phyloP scores from a whole-genome alignment of 2,888 invertebrate genomes.

The Drosophila phalerata region DNA sequence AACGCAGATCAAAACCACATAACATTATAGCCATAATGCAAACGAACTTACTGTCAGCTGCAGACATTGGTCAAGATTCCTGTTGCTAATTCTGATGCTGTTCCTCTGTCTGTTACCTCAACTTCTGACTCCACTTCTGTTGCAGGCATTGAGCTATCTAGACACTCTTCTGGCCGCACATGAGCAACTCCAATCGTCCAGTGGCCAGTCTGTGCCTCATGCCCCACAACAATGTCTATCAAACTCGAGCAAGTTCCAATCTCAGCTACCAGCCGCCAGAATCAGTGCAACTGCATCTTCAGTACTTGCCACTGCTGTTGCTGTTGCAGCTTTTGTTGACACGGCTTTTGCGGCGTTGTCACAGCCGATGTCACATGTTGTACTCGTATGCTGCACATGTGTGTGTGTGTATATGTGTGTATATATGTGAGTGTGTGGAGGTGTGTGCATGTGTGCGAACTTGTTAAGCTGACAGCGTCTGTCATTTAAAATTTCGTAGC shows the following conservation, averaged over 20 bases:
- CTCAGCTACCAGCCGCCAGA: conserved; percentile 43
- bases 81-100: neutral
- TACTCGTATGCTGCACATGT: conserved; percentile 50
- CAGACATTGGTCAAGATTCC: conserved; percentile 29
- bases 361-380: conserved; percentile 76
- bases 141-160: conserved; percentile 9
- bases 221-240: conserved; percentile 25
- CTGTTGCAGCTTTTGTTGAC: conserved; percentile 68
- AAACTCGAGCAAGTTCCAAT: conserved; percentile 48
- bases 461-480: conserved; percentile 64
- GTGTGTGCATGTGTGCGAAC: conserved; percentile 33
- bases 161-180: conserved; percentile 9
- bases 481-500: conserved; percentile 68
- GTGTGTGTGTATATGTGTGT: conserved; percentile 45
- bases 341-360: conserved; percentile 73
- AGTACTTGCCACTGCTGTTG: conserved; percentile 30
- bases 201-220: neutral
- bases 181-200: conserved; percentile 5
- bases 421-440: conserved; percentile 8
- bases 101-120: no score
- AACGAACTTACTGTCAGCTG: conserved; percentile 55
- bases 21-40: conserved; percentile 62
- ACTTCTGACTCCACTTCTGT: no score
- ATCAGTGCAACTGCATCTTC: conserved; percentile 32
- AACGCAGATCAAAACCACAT: conserved; percentile 52